Evolutionary conservation across 2,113 vertebrate species (phyloP).

Genomic region (Butastur rufipennis): DNA sequence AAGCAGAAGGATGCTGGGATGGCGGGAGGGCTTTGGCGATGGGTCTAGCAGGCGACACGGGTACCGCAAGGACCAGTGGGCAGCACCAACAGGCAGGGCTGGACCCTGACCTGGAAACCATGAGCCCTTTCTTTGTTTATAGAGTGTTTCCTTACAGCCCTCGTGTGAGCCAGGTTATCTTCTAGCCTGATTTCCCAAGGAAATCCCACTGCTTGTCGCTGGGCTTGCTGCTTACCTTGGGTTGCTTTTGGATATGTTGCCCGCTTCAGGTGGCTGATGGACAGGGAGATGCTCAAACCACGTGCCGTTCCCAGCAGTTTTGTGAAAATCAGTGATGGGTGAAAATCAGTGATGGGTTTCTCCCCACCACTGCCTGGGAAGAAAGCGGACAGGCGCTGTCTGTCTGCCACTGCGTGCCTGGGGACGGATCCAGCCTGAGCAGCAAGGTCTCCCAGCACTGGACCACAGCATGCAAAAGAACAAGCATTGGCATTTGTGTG

Average conservation of each 20-base stretch:
- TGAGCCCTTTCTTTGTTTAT: fast-evolving
- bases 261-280: background rate
- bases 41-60: background rate
- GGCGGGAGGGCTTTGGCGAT: background rate
- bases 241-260: background rate
- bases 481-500: background rate
- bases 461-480: background rate
- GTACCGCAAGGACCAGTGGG: background rate
- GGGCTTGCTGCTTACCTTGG: background rate
- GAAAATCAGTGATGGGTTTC: background rate
- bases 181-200: background rate
- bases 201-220: background rate
- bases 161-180: background rate
- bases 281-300: background rate
- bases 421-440: background rate
- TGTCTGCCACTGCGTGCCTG: fast-evolving
- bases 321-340: background rate
- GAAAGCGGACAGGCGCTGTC: background rate
- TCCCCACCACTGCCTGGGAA: background rate
- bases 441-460: background rate
- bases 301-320: background rate
- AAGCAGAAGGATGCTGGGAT: background rate
- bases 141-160: background rate
- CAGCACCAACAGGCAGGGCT: background rate
- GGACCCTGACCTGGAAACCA: background rate